Evolutionary conservation across 2,797 vertebrate genomes (phyloP).

Genomic region (Phalloptychus januarius): DNA sequence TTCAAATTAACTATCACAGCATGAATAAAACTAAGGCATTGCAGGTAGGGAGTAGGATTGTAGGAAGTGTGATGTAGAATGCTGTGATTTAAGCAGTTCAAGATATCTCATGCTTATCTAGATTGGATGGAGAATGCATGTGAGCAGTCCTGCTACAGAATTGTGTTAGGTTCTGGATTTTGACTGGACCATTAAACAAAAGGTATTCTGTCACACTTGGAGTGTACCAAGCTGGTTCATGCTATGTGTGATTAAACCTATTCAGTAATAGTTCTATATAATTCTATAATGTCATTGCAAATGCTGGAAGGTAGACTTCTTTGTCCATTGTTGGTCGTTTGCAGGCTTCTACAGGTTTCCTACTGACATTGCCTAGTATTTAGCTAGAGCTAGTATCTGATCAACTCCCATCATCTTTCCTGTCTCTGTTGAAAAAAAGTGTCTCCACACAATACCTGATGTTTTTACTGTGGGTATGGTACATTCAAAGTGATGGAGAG

Average conservation of each 20-base stretch:
- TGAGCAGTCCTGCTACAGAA: not conserved
- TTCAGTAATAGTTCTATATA: not conserved
- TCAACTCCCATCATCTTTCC: not conserved
- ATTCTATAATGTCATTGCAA: not conserved
- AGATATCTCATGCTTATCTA: not conserved
- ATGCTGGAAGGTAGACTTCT: not conserved
- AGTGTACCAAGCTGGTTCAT: too few relatives aligned
- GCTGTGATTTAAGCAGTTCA: not conserved
- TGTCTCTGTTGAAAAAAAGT: not conserved
- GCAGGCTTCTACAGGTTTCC: not conserved
- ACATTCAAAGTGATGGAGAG: not conserved
- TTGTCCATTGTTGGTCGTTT: not conserved
- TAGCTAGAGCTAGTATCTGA: not conserved
- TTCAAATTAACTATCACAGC: constrained; percentile 31
- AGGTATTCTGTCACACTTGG: not conserved
- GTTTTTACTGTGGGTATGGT: not conserved
- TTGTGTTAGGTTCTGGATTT: not conserved
- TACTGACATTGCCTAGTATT: not conserved
- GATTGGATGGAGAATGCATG: not conserved
- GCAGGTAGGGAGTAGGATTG: not conserved
- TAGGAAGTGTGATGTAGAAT: not conserved
- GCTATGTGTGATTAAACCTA: not conserved
- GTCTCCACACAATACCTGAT: not conserved
- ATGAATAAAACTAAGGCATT: not conserved
- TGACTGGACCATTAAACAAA: not conserved